phyloP scores from a whole-genome alignment of 2,113 vertebrate genomes.

The Chionodraco myersi region DNA sequence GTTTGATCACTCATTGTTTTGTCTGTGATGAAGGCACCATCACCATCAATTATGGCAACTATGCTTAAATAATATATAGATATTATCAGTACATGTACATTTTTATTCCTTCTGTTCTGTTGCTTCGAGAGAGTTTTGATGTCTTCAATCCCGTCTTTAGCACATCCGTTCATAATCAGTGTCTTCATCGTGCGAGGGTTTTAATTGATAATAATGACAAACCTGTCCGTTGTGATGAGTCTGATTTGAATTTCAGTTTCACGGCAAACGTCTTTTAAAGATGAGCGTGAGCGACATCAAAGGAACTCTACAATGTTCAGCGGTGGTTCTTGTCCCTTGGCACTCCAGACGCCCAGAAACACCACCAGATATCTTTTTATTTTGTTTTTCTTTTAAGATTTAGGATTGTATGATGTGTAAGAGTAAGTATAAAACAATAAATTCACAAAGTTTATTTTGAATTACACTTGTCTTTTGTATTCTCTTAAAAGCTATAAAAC shows the following conservation, averaged over 20 bases:
- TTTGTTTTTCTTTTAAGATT: conserved; percentile 79
- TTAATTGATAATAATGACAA: conserved; percentile 52
- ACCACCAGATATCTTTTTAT: conserved; percentile 78
- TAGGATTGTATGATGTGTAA: conserved; percentile 87
- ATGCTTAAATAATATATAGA: conserved; percentile 43
- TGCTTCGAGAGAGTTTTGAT: conserved; percentile 39
- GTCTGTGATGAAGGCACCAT: conserved; percentile 65
- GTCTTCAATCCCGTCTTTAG: conserved; percentile 52
- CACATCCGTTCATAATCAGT: conserved; percentile 44
- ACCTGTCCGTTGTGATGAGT: conserved; percentile 27
- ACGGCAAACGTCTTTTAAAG: conserved; percentile 42
- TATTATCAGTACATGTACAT: conserved; percentile 39
- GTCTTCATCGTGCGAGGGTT: conserved; percentile 53
- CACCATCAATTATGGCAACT: conserved; percentile 70
- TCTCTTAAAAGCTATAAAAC: conserved; percentile 16
- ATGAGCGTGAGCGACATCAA: conserved; percentile 53
- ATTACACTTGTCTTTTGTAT: conserved; percentile 75
- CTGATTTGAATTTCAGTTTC: conserved; percentile 32
- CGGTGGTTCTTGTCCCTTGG: conserved; percentile 66
- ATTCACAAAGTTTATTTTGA: conserved; percentile 90
- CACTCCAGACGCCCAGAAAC: conserved; percentile 79
- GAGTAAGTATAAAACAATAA: conserved; percentile 87
- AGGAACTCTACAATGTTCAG: conserved; percentile 58
- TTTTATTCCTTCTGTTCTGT: conserved; percentile 32
- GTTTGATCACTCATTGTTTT: conserved; percentile 20